These are phyloP conservation scores for Plebejus melissa DNA, from an alignment of 2,888 invertebrate species.

Conservation along the genomic window DNA sequence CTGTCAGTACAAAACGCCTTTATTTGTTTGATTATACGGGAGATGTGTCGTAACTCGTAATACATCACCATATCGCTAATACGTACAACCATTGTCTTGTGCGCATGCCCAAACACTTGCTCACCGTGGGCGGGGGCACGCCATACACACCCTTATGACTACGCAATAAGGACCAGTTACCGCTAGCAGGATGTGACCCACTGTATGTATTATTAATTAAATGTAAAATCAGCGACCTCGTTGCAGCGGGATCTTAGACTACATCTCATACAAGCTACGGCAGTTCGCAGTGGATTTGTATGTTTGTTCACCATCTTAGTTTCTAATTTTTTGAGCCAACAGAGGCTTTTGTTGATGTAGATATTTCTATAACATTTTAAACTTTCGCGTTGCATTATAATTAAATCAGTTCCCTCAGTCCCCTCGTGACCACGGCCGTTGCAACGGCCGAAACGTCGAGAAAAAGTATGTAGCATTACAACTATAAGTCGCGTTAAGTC, in stretches of 20 bases:
- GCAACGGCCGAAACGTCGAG: too few relatives aligned
- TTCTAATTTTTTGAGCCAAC: background rate
- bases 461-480: too few relatives aligned
- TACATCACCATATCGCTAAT: slow-evolving; percentile 40
- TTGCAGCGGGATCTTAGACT: slow-evolving; percentile 14
- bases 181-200: background rate
- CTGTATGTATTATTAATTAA: slow-evolving; percentile 31
- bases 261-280: background rate
- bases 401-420: too few relatives aligned
- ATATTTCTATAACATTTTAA: too few relatives aligned
- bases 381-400: too few relatives aligned
- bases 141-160: background rate
- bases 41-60: slow-evolving; percentile 28
- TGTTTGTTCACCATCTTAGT: background rate
- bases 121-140: slow-evolving; percentile 38
- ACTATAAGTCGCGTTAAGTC: too few relatives aligned
- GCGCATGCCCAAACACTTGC: slow-evolving; percentile 20
- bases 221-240: slow-evolving; percentile 29
- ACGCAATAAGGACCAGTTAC: background rate
- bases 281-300: background rate
- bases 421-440: too few relatives aligned
- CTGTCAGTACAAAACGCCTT: slow-evolving; percentile 4
- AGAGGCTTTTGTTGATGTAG: too few relatives aligned
- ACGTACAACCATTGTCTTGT: slow-evolving; percentile 39
- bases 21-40: slow-evolving; percentile 28